phyloP scores from a whole-genome alignment of 2,888 invertebrate species.

The Pseudococcus viburni region DNA sequence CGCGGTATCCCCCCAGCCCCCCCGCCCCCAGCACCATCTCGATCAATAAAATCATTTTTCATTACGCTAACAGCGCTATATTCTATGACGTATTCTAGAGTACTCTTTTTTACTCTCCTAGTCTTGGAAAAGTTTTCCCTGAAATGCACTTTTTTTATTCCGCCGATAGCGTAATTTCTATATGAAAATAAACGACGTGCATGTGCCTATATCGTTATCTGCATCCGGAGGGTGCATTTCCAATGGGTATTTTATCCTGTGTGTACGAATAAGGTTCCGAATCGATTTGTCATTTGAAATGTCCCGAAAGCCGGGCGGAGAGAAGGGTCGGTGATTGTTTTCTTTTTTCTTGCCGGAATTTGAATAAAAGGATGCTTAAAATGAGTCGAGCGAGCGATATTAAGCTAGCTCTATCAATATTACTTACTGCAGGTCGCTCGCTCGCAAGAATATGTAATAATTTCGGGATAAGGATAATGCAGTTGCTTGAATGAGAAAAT shows the following conservation, averaged over 20 bases:
- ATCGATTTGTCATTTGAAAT: conserved; percentile 28
- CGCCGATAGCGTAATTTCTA: conserved; percentile 14
- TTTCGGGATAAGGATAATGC: too few relatives aligned
- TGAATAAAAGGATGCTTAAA: background rate
- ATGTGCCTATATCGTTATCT: conserved; percentile 12
- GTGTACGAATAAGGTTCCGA: background rate
- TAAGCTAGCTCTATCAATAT: background rate
- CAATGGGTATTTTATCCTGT: background rate
- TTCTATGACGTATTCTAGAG: background rate
- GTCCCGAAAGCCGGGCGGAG: background rate
- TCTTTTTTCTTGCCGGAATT: background rate
- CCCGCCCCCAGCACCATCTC: background rate
- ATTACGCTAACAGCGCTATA: conserved; percentile 11
- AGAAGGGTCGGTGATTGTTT: background rate
- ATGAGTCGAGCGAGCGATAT: background rate
- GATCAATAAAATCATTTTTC: conserved; percentile 31
- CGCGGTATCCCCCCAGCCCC: background rate
- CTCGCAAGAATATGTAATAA: background rate
- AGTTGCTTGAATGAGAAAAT: too few relatives aligned
- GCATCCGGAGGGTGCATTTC: conserved; percentile 21
- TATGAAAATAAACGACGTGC: background rate
- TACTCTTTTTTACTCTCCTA: background rate
- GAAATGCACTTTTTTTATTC: conserved; percentile 5
- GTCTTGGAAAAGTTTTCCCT: conserved; percentile 23
- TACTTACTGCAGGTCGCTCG: background rate